Evolutionary conservation across 2,797 vertebrate species (phyloP).

Genomic region (Poeciliopsis gracilis): DNA sequence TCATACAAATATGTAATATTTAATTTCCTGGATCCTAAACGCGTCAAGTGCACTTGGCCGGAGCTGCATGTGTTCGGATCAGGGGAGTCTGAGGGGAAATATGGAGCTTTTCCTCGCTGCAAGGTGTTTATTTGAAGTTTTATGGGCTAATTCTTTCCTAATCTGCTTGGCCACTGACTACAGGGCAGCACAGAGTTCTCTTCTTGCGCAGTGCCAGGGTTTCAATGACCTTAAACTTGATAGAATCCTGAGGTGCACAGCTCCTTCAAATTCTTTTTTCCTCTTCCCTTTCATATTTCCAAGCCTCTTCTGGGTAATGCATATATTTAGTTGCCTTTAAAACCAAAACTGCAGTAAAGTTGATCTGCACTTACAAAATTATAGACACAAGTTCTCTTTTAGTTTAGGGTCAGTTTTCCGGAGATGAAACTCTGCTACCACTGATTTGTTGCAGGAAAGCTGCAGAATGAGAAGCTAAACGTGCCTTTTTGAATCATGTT

Average conservation of each 20-base stretch:
- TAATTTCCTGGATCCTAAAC: neutral
- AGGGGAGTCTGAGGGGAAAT: conserved; percentile 7
- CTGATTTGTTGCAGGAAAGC: neutral
- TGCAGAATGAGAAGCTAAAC: neutral
- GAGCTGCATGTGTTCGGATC: conserved; percentile 26
- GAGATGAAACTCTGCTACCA: neutral
- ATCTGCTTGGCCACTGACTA: conserved; percentile 35
- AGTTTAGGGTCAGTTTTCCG: neutral
- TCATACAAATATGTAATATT: neutral
- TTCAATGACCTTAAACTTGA: conserved; percentile 16
- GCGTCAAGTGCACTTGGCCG: conserved; percentile 39
- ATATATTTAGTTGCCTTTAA: neutral
- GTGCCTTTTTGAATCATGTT: neutral
- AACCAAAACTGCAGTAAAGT: neutral
- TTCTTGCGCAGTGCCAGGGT: conserved; percentile 26
- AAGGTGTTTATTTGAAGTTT: conserved; percentile 53
- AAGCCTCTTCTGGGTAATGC: neutral
- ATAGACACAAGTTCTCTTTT: neutral
- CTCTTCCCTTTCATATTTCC: neutral
- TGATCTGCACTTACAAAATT: neutral
- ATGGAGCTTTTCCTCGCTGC: conserved; percentile 21
- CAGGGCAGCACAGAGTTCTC: conserved; percentile 3
- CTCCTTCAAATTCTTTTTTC: neutral
- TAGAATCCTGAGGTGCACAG: conserved; percentile 4
- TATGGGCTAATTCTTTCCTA: conserved; percentile 26